Evolutionary conservation across 1,140 invertebrate genomes (phyloP).

Genomic region (Conus ventricosus): DNA sequence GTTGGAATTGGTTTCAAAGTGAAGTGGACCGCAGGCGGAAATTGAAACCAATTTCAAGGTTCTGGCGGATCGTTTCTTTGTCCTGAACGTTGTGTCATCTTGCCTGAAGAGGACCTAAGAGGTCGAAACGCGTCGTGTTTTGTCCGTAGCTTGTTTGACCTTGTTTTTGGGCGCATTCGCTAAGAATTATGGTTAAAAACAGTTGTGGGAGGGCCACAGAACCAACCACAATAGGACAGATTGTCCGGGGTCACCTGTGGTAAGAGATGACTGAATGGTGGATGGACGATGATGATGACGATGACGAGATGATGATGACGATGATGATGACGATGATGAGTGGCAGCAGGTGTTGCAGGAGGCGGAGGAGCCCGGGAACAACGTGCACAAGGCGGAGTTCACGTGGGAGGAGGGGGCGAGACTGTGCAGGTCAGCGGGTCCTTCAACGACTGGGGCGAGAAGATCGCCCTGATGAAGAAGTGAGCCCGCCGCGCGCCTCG

Average conservation of each 20-base stretch:
- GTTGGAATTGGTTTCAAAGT: no score
- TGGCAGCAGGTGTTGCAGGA: neutral
- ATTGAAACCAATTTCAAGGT: no score
- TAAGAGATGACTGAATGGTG: neutral
- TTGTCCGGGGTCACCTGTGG: neutral
- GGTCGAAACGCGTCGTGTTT: no score
- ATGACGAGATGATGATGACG: neutral
- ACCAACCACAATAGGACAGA: neutral
- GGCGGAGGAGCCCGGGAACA: slow-evolving; percentile 3
- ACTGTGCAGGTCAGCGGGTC: slow-evolving; percentile 58
- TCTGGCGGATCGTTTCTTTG: no score
- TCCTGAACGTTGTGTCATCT: no score
- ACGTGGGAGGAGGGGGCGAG: slow-evolving; percentile 59
- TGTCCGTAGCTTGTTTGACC: no score
- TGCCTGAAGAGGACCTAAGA: no score
- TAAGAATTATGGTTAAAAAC: no score
- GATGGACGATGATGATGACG: neutral
- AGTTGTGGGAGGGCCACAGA: no score
- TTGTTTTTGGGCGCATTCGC: no score
- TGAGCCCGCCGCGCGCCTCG: slow-evolving; percentile 32
- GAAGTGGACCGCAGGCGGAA: no score
- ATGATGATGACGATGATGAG: neutral
- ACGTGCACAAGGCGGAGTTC: slow-evolving; percentile 50
- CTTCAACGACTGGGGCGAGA: slow-evolving; percentile 63
- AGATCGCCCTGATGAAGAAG: slow-evolving; percentile 57